Evolutionary conservation across 2,113 vertebrate genomes (phyloP), one percentile per base, ranked within the genome.

Genomic region (Stomatorhinus ivindoensis): DNA sequence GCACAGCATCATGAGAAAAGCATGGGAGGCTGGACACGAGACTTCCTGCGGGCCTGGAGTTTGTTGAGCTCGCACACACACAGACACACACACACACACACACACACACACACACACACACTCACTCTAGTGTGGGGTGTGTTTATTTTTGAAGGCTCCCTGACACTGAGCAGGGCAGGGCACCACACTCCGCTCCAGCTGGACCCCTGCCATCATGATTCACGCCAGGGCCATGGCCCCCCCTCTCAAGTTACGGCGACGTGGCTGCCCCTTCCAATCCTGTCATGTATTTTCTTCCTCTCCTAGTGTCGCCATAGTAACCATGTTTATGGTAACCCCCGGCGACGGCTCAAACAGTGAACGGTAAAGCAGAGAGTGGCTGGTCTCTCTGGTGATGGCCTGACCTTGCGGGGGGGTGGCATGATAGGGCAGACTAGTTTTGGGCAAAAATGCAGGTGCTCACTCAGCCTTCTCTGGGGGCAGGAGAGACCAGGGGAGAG

Each of bases 251-350:
- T 96, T 96, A 95, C 94, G 92, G 89, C 51, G 91, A 92, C 88
- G 92, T 82, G 44, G 82, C 93, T 91, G 92, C 92, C 92, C 92
- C 93, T 73, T 88, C 89, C 87, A 51, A 31, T 94, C 93, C 21
- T 91, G 95, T 95, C 95, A 93, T 95, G 95, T 95, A 95, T 96
- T 95, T 94, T 94, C 95, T 94, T 95, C 94, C 93, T 92, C 93
- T 93, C 92, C 83, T 13, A 39, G 87, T 92, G 91, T 96, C 92
- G 31, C 95, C 93, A 92, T 93, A 93, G 93, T 89, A 96, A 96
- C 96, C 93, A 87, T 96, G 95, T 96, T 96, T 96, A 96, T 92
- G 86, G 95, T 96, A 94, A 92, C 95, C 94, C 93, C 90, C 82
- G 83, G 95, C 95, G 95, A 96, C 95, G 92, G 92, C 92, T 96